phyloP scores from a whole-genome alignment of 2,888 invertebrate species.

The Microplitis deprimator region DNA sequence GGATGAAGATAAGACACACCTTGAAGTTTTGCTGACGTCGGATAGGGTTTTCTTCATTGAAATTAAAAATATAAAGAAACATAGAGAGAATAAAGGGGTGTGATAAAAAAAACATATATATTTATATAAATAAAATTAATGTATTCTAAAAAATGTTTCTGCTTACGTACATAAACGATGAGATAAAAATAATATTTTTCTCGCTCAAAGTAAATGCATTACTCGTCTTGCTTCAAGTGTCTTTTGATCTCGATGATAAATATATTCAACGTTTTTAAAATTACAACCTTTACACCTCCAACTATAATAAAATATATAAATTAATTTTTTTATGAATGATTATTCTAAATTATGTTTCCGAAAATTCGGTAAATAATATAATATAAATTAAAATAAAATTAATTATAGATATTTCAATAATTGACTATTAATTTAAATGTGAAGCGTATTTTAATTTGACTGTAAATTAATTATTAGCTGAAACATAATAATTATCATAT shows the following conservation, averaged over 20 bases:
- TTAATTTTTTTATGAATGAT: not conserved
- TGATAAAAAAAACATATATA: not conserved
- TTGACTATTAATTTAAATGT: not conserved
- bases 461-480: conserved; percentile 12
- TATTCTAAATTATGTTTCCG: no score
- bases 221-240: not conserved
- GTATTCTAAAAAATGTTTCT: not conserved
- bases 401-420: not conserved
- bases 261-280: conserved; percentile 27
- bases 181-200: conserved; percentile 3
- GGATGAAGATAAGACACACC: conserved; percentile 35
- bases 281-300: conserved; percentile 31
- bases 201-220: not conserved
- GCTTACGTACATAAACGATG: not conserved
- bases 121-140: conserved; percentile 3
- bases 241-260: conserved; percentile 5
- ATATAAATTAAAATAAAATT: conserved; percentile 7
- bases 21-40: conserved; percentile 25
- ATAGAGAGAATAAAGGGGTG: not conserved
- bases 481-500: not conserved
- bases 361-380: not conserved
- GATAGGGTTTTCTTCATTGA: conserved; percentile 25
- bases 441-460: conserved; percentile 14
- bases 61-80: conserved; percentile 3
- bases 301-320: conserved; percentile 10